Evolutionary conservation across 2,888 invertebrate genomes (phyloP), one percentile per base, ranked within the genome.

Genomic region (Digitonthophagus gazella): DNA sequence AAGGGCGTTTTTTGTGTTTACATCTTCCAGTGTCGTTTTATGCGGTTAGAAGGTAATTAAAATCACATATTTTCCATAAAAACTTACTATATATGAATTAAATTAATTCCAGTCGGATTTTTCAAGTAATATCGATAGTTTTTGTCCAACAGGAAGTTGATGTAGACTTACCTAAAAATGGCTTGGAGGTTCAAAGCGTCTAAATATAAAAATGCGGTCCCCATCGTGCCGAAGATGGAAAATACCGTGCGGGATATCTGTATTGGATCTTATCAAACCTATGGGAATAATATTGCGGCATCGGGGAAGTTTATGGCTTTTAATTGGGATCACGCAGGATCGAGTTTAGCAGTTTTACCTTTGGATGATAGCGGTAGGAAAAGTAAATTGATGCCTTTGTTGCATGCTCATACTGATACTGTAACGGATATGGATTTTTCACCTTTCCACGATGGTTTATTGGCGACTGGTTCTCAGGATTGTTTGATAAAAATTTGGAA

Each of bases 121-220:
- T 44, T 44, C 61, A 8, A 19, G 18, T 4, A 19, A 61, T 61
- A 61, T 18, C 58, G 19, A 19, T 19, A 61, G 18, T 44, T 44
- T 44, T 44, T 11, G 28, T 11, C 28, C 8, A 61, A 61, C 19
- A 18, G 61, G 19, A 61, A 61, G 19, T 61, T 61, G 61, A 61
- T 61, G 61, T 61, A 18, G 19, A 61, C 19, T 11, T 61, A 18
- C n/a, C 19, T n/a, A 16, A 58, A 55, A 66, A 95, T 95, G 95
- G 93, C 95, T 84, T 95, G 95, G 93, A 89, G 96, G 84, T 97
- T 97, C 85, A 97, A 97, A 87, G 95, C 96, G 81, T 97, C 97
- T 72, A 98, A 98, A 84, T 98, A 95, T 85, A 98, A 97, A 89
- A 98, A 98, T 91, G 96, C 97, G 73, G 93, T 95, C 75, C 96